These are phyloP conservation scores for Yponomeuta plumbellus DNA, from an alignment of 2,888 invertebrate species.

Conservation along the genomic window DNA sequence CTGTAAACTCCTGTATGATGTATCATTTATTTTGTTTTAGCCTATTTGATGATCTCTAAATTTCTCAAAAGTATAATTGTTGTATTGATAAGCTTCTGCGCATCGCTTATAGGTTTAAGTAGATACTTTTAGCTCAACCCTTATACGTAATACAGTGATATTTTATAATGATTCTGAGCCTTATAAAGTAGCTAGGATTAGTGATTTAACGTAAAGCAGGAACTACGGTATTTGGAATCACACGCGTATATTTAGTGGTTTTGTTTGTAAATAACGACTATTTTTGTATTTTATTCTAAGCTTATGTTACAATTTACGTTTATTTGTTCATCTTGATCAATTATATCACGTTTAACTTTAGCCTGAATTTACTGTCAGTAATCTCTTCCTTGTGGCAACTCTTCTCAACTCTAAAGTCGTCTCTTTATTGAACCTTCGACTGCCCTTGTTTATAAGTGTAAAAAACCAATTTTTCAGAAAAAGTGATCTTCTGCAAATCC, in stretches of 20 bases:
- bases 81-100: neutral
- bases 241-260: neutral
- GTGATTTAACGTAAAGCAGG: neutral
- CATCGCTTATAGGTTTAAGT: slow-evolving; percentile 5
- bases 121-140: slow-evolving; percentile 23
- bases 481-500: too few species aligned
- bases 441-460: too few species aligned
- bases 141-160: slow-evolving; percentile 74
- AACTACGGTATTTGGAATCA: neutral
- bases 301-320: neutral
- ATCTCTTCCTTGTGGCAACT: neutral
- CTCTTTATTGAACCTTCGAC: too few species aligned
- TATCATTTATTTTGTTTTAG: neutral
- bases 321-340: neutral
- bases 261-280: slow-evolving; percentile 12
- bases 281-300: neutral
- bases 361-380: neutral
- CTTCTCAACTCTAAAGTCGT: too few species aligned
- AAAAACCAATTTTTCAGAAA: too few species aligned
- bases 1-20: too few species aligned
- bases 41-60: slow-evolving; percentile 13
- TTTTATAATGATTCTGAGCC: slow-evolving; percentile 58
- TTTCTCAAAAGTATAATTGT: neutral
- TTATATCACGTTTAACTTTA: slow-evolving; percentile 1
- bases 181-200: slow-evolving; percentile 34